Conservation (phyloP, 2,113 vertebrate species). For the Mionectes macconnelli region DNA sequence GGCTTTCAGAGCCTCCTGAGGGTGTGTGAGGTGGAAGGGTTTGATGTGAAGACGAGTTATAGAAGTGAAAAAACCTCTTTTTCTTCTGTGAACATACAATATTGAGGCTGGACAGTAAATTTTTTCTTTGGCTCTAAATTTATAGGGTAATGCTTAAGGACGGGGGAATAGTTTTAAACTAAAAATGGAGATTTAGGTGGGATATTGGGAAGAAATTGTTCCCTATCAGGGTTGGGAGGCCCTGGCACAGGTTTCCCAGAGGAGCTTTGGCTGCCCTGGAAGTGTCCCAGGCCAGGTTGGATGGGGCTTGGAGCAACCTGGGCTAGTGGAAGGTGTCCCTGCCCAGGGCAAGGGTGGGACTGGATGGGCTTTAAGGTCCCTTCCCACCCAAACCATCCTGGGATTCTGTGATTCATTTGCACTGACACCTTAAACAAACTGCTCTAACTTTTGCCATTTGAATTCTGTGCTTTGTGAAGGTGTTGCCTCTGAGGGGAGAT, state of each 20-base stretch:
- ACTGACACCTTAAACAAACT: background rate
- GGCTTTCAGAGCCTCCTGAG: background rate
- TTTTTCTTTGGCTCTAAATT: background rate
- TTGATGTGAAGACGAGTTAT: background rate
- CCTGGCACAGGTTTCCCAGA: background rate
- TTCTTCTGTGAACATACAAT: background rate
- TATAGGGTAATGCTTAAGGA: background rate
- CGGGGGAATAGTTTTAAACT: background rate
- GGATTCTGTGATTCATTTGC: background rate
- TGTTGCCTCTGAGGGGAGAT: background rate
- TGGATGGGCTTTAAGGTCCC: background rate
- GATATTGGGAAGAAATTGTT: background rate
- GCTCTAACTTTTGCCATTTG: background rate
- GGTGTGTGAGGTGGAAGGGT: background rate
- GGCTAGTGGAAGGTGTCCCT: fast-evolving
- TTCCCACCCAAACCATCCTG: background rate
- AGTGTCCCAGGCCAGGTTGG: background rate
- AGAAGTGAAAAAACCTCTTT: background rate
- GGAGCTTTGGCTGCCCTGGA: background rate
- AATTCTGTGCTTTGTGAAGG: background rate
- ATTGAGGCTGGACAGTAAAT: background rate
- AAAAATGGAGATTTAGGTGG: background rate
- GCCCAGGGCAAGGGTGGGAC: background rate
- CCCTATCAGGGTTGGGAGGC: background rate
- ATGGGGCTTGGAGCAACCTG: fast-evolving